A percentile compares a stretch with the other conserved stretches of the same genome.
phyloP scores from a whole-genome alignment of 2,888 invertebrate genomes.

The Tenthredo distinguenda region DNA sequence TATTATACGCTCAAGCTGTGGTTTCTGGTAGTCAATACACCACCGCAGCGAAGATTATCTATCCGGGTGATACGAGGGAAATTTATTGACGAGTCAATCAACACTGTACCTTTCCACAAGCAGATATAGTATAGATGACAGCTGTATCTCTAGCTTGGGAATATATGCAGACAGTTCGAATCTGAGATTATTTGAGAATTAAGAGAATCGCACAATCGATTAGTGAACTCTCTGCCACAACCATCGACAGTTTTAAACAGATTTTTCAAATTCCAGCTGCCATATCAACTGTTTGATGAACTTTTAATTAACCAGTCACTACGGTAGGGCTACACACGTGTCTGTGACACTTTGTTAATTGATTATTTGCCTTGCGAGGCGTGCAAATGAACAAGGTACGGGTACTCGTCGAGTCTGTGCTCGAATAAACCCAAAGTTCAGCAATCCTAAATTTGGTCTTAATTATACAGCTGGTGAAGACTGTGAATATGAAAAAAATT shows the following conservation, averaged over 20 bases:
- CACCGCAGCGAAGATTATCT: not conserved
- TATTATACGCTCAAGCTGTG: not conserved
- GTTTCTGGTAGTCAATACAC: constrained; percentile 14
- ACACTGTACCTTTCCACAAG: not conserved
- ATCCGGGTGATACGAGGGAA: not conserved
- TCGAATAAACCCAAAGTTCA: constrained; percentile 22
- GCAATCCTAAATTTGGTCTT: constrained; percentile 2
- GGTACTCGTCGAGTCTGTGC: constrained; percentile 1
- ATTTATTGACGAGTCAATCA: constrained; percentile 25
- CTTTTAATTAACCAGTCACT: constrained; percentile 29
- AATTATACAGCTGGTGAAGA: not conserved
- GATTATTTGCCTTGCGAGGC: constrained; percentile 46
- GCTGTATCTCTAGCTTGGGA: not conserved
- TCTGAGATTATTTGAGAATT: not conserved
- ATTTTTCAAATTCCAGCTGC: not conserved
- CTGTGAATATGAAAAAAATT: not conserved
- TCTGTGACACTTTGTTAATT: constrained; percentile 45
- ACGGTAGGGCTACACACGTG: constrained; percentile 28
- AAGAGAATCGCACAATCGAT: not conserved
- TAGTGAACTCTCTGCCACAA: not conserved
- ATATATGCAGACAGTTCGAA: not conserved
- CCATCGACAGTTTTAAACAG: not conserved
- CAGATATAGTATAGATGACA: not conserved
- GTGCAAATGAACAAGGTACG: constrained; percentile 34
- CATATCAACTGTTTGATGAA: constrained; percentile 13